Conservation (phyloP, 2,113 vertebrate species). For the Capreolus pygargus region DNA sequence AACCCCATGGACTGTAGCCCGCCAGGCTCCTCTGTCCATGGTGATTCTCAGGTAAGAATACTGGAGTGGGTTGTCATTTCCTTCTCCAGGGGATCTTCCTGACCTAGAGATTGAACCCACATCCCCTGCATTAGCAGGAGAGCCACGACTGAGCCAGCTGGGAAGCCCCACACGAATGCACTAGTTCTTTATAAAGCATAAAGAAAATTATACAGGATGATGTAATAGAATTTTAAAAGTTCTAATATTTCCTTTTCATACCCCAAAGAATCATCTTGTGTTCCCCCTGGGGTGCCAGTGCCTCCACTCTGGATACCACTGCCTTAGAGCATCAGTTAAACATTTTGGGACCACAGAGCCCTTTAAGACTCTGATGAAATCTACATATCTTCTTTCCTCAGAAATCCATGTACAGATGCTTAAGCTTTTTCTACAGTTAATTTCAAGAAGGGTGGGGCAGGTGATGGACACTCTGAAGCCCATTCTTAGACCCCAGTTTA, state of each 20-base stretch:
- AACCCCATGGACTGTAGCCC: not conserved
- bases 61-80: not conserved
- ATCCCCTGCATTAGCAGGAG: not conserved
- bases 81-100: not conserved
- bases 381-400: not conserved
- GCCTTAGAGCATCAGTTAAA: not conserved
- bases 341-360: not conserved
- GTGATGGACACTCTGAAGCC: not conserved
- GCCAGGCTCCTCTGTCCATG: not conserved
- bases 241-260: not conserved
- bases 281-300: not conserved
- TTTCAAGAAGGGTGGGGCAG: not conserved
- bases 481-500: not conserved
- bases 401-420: not conserved
- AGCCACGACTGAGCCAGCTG: not conserved
- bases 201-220: not conserved
- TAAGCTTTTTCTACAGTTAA: slow-evolving; percentile 1
- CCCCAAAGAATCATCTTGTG: not conserved
- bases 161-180: not conserved
- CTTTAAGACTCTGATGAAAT: not conserved
- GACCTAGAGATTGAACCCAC: not conserved
- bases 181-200: slow-evolving; percentile 9
- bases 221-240: not conserved
- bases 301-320: not conserved
- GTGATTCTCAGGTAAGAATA: not conserved